Evolutionary conservation across 2,797 vertebrate species (phyloP).

Genomic region (Oreochromis mossambicus): DNA sequence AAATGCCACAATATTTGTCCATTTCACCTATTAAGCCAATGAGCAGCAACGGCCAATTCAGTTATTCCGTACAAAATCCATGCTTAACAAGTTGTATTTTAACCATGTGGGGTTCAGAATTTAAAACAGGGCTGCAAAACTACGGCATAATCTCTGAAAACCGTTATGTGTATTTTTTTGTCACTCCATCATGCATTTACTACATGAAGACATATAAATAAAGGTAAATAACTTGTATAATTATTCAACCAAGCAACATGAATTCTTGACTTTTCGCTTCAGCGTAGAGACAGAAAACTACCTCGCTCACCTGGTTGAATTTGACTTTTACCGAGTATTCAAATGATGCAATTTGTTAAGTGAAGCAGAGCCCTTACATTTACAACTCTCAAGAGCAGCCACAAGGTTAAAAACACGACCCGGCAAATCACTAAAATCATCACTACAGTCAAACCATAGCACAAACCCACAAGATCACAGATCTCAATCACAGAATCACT

Average conservation of each 20-base stretch:
- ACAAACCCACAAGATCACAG: neutral
- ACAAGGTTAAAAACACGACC: slow-evolving; percentile 43
- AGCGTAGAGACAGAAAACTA: neutral
- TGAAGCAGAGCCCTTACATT: neutral
- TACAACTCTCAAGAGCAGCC: neutral
- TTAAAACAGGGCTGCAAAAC: neutral
- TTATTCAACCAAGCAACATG: neutral
- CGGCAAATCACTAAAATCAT: slow-evolving; percentile 16
- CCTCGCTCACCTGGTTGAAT: neutral
- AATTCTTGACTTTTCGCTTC: neutral
- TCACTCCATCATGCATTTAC: neutral
- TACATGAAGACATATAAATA: neutral
- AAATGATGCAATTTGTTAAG: neutral
- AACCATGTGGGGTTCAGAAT: slow-evolving; percentile 22
- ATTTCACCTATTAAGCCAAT: slow-evolving; percentile 30
- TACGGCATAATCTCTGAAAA: neutral
- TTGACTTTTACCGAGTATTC: neutral
- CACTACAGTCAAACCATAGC: neutral
- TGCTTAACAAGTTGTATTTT: slow-evolving; percentile 14
- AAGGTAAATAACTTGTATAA: neutral
- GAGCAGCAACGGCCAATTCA: slow-evolving; percentile 10
- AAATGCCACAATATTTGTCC: neutral
- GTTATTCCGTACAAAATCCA: slow-evolving; percentile 7
- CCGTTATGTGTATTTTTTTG: neutral
- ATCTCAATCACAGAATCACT: slow-evolving; percentile 14